Conservation (phyloP, 2,113 vertebrate species). For the Aspiorhynchus laticeps region DNA sequence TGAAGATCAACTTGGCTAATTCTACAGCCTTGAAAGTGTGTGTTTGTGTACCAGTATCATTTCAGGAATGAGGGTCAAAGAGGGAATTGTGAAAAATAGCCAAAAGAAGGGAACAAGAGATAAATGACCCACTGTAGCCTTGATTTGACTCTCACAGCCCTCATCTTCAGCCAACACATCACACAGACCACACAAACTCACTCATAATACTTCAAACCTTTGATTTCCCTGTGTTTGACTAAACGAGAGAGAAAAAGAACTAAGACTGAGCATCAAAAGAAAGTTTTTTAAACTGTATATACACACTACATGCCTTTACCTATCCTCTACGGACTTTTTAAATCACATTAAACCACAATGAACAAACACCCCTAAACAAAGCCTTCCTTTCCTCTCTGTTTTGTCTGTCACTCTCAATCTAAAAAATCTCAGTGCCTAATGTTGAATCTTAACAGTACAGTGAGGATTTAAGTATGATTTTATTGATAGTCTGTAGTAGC, state of each 20-base stretch:
- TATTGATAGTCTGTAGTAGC: constrained; percentile 52
- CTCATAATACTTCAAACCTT: constrained; percentile 34
- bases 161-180: constrained; percentile 30
- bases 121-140: background rate
- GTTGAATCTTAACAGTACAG: constrained; percentile 42
- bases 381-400: constrained; percentile 45
- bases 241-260: constrained; percentile 23
- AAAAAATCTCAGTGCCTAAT: constrained; percentile 58
- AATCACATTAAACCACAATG: constrained; percentile 36
- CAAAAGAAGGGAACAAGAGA: background rate
- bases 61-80: background rate
- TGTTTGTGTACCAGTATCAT: constrained; percentile 9
- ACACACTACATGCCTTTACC: constrained; percentile 24
- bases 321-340: background rate
- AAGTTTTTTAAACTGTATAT: constrained; percentile 3
- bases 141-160: background rate
- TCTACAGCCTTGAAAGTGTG: constrained; percentile 21
- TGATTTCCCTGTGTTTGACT: constrained; percentile 27
- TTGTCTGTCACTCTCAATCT: constrained; percentile 37
- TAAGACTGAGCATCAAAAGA: constrained; percentile 9
- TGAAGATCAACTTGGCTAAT: constrained; percentile 89
- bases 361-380: constrained; percentile 16
- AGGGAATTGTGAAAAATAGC: background rate
- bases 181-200: constrained; percentile 22
- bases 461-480: constrained; percentile 51